Percentiles rank a stretch among this genome's conserved stretches.
Conservation (phyloP, 2,113 vertebrate genomes). For the Nothocercus julius region DNA sequence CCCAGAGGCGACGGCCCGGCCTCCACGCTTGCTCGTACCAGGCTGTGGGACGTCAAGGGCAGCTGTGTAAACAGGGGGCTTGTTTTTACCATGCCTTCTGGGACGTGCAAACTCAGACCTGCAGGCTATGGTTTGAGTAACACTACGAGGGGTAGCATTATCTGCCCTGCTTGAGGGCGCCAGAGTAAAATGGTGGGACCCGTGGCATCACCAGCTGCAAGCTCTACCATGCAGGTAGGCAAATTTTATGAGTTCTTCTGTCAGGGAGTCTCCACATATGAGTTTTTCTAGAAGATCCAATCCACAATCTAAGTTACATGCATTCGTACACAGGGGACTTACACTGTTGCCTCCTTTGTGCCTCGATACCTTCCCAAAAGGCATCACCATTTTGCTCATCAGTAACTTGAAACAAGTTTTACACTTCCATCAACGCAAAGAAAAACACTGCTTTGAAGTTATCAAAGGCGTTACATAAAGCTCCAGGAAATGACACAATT, state of each 20-base stretch:
- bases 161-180: not conserved
- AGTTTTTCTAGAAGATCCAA: not conserved
- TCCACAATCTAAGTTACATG: not conserved
- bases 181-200: not conserved
- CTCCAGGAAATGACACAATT: not conserved
- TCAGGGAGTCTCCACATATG: not conserved
- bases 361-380: not conserved
- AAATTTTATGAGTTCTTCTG: not conserved
- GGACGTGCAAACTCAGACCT: not conserved
- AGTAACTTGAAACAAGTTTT: not conserved
- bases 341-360: not conserved
- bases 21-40: not conserved
- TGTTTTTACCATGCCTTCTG: not conserved
- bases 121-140: not conserved
- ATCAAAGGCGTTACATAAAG: not conserved
- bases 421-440: not conserved
- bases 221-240: not conserved
- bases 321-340: not conserved
- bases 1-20: fast-evolving
- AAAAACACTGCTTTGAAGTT: not conserved
- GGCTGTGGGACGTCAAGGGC: not conserved
- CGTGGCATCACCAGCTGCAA: not conserved
- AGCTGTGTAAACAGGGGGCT: not conserved
- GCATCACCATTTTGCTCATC: not conserved
- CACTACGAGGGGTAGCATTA: not conserved